Evolutionary conservation across 2,113 vertebrate species (phyloP), one percentile per base, ranked within the genome.

Genomic region (Corythaeola cristata): DNA sequence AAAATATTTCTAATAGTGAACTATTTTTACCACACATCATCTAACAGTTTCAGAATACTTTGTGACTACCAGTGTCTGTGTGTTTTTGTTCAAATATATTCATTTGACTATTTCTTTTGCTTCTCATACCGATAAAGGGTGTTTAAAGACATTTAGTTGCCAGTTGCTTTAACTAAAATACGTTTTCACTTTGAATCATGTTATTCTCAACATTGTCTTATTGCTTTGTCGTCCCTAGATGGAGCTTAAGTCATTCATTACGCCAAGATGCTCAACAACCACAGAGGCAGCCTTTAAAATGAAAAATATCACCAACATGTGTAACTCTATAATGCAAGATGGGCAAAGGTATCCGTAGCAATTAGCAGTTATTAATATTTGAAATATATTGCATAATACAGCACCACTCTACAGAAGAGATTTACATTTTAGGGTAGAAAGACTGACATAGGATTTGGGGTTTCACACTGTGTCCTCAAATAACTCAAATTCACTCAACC

Each of bases 291-390:
- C 20, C 12, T 22, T 28, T 39, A 68, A 32, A 75, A 32, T 11
- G 30, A 69, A 69, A 90, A 56, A 8, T 37, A 45, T 2, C 41
- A 56, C 23, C 44, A 52, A 52, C 12, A 15, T 1, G 3, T 33
- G 0, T 6, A 39, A 35, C 6, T 53, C 23, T 18, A 11, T 6
- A 69, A 50, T 2, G 15, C 7, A 53, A n/a, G n/a, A 73, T 0
- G 35, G 24, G 10, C 47, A 59, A 80, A 69, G 0, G 0, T 27
- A 37, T 12, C 69, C n/a, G 35, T 12, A 69, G 26, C n/a, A 76
- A 35, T 30, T n/a, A 73, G 4, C 11, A 85, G 10, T 9, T 69
- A 53, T 16, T 35, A 32, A 17, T 47, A 55, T 60, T 72, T 78
- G 35, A 71, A 75, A 63, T 67, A 52, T 15, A 45, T 4, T 60